Conservation (phyloP, 2,113 vertebrate species). For the Gyps fulvus region DNA sequence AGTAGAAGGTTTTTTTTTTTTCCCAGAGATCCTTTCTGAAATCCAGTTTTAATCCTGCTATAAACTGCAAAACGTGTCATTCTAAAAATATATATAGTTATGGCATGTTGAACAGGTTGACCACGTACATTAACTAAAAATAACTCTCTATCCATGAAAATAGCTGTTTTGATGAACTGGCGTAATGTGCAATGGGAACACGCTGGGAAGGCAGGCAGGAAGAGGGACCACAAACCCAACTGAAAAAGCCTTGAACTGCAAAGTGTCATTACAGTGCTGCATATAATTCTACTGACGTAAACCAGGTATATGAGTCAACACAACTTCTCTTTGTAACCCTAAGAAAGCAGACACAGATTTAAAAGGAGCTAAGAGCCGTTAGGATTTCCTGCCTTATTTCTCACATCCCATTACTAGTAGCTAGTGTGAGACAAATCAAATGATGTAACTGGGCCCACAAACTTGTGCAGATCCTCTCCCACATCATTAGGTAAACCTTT, state of each 20-base stretch:
- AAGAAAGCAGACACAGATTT: not conserved
- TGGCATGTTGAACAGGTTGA: not conserved
- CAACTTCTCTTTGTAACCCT: not conserved
- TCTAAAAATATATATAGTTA: not conserved
- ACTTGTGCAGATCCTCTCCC: not conserved
- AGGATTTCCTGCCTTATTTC: not conserved
- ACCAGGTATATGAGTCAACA: not conserved
- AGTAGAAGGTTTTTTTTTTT: not conserved
- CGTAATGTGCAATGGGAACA: not conserved
- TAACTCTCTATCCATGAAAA: not conserved
- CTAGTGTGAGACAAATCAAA: not conserved
- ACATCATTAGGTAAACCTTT: not conserved
- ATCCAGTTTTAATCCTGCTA: not conserved
- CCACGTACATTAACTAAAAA: not conserved
- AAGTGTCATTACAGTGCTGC: not conserved
- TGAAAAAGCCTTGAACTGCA: not conserved
- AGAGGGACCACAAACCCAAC: not conserved
- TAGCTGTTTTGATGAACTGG: not conserved
- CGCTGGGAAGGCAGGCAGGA: not conserved
- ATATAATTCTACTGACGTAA: not conserved
- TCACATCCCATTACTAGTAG: not conserved
- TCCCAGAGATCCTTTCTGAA: not conserved
- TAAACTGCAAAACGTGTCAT: not conserved
- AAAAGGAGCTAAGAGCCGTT: not conserved
- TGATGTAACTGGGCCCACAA: not conserved